Evolutionary conservation across 2,113 vertebrate genomes (phyloP).

Genomic region (Sclerurus mexicanus): DNA sequence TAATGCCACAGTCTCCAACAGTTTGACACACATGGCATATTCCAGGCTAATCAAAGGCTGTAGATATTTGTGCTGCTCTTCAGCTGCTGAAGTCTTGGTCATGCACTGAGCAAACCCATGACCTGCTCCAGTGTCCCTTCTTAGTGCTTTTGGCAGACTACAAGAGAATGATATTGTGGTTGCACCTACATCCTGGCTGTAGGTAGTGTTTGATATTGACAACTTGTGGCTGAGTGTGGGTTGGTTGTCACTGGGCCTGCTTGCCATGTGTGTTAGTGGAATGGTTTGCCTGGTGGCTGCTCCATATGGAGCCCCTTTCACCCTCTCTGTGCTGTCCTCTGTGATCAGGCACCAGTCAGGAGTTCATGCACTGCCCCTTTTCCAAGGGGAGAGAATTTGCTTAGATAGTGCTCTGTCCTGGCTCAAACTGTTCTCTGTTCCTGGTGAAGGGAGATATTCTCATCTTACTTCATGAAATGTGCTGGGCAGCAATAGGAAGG

Average conservation of each 20-base stretch:
- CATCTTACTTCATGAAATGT: background rate
- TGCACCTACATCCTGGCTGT: background rate
- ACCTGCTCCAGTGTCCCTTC: background rate
- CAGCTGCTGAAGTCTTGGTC: background rate
- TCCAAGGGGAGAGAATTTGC: background rate
- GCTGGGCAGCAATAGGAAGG: background rate
- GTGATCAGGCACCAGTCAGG: accelerated
- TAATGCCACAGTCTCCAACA: background rate
- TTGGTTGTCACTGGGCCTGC: background rate
- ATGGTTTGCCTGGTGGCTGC: background rate
- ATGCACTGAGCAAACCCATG: background rate
- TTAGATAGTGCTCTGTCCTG: background rate
- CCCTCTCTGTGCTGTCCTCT: background rate
- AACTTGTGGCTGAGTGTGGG: background rate
- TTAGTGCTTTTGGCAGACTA: background rate
- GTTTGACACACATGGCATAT: background rate
- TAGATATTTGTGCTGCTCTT: background rate
- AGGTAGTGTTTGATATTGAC: background rate
- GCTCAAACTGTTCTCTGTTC: background rate
- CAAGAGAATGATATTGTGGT: background rate
- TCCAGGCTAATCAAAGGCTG: background rate
- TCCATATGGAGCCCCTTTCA: background rate
- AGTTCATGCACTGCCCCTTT: background rate
- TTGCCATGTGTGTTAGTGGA: accelerated
- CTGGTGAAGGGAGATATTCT: background rate